Evolutionary conservation across 2,113 vertebrate species (phyloP).

Genomic region (Corydoras maculifer): DNA sequence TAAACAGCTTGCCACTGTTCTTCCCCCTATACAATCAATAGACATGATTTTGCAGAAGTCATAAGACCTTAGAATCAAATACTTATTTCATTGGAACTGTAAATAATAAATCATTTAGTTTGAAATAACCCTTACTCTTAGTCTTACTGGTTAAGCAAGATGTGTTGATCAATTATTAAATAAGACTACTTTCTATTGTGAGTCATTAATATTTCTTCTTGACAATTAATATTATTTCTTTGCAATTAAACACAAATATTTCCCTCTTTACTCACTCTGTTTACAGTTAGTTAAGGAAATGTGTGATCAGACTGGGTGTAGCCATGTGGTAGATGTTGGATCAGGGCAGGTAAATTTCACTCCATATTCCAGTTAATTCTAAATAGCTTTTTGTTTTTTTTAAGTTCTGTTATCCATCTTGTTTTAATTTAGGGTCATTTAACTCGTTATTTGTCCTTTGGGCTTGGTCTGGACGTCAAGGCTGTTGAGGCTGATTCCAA

Average conservation of each 20-base stretch:
- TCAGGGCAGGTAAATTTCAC: constrained; percentile 78
- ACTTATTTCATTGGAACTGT: no score
- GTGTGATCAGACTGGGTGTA: constrained; percentile 68
- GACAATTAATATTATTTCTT: background rate
- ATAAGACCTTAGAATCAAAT: no score
- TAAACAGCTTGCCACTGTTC: no score
- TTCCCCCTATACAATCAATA: no score
- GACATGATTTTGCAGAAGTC: no score
- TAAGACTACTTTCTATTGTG: no score
- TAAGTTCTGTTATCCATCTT: background rate
- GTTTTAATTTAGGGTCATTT: constrained; percentile 74
- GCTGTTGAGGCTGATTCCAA: constrained; percentile 73
- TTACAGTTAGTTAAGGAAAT: constrained; percentile 75
- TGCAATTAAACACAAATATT: background rate
- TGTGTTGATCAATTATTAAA: no score
- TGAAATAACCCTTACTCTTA: no score
- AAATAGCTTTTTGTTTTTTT: background rate
- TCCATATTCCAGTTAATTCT: background rate
- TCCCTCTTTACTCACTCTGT: constrained; percentile 5
- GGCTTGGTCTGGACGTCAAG: constrained; percentile 74
- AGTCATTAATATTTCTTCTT: no score
- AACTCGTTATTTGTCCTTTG: constrained; percentile 79
- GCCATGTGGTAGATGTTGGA: constrained; percentile 79
- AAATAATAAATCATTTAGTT: no score
- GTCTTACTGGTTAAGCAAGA: no score